Base-by-base conservation (phyloP, 1,140 invertebrate genomes). In the Bombus difficillimus region DNA sequence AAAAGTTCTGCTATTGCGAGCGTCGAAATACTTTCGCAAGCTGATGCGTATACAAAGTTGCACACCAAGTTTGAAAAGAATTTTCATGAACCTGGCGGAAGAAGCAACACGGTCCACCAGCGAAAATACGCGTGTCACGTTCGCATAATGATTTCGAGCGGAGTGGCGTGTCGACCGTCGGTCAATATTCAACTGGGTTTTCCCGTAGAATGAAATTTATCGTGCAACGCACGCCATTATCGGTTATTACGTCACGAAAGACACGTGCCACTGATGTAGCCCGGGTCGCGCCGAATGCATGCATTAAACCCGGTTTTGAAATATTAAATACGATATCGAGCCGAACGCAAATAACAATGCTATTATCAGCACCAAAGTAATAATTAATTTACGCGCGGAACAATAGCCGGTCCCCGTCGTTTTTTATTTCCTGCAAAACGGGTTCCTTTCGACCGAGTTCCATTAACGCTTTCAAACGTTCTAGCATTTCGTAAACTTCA, bases 241-340 rank as follows among this genome's bases (percentile, higher is more conserved):
- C 82, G 82, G 82, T 84, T 84, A 84, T 78, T 78, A 71, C 76
- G 82, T 78, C 82, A 78, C 47, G 74, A 57, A 84, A 78, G 82
- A 84, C 82, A 84, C 47, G 75, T 78, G 37, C 66, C 47, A 37
- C 47, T 64, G 47, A 53, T 53, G 82, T 37, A 57, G 62, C 34
- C 25, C 3, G 32, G 47, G 47, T 37, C 74, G 34, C 13, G 34
- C 74, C 47, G 53, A 25, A 59, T 34, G 47, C 47, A 22, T 34
- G 73, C 32, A 53, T 78, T 68, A 71, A 78, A n/a, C 37, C 34
- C 74, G 22, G 34, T 28, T 41, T 78, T 78, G 75, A 84, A 84
- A 84, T 84, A 79, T 84, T 71, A 72, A 84, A 78, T 53, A n/a
- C n/a, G 66, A 84, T 59, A 62, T 71, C 28, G 62, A 78, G 37